Base-by-base conservation (phyloP, 2,888 invertebrate genomes). In the Pachydiplax longipennis region DNA sequence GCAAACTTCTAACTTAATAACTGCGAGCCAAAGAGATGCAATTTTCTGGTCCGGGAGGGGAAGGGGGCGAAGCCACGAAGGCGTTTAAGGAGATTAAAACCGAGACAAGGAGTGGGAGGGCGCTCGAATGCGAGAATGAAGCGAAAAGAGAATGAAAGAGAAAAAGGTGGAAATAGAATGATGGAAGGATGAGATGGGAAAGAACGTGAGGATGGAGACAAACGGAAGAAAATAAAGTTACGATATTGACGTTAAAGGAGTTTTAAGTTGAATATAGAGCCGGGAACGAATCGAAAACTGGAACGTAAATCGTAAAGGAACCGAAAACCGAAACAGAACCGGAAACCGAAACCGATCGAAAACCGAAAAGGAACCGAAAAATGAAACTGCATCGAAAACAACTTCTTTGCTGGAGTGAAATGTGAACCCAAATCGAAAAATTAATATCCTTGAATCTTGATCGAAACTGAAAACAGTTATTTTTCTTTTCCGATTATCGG, bases 1-100 rank as follows among this genome's bases (percentile, higher is more conserved):
- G 87, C 87, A 87, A 87, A 87, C 87, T 87, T 87, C 87, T 61
- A 87, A 87, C 87, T 87, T 87, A 87, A 87, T 87, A 87, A 87
- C 87, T 87, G 37, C 37, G 87, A 61, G 61, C 58, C 87, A 87
- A 87, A 87, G 87, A 87, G 87, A 87, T 87, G 87, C 87, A 87
- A 87, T 87, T 87, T 53, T 65, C 87, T 61, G 65, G 87, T 31
- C 65, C 25, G 25, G 25, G 65, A 22, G 65, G 4, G n/a, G 61
- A n/a, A 61, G 61, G 44, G 65, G 65, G 65, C 22, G 22, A 65
- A 65, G 65, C 65, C 65, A 25, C 65, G 65, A 22, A 25, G 31
- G 61, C 37, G 87, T 87, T 87, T 87, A 87, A 87, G 87, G 37
- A 87, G 87, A 87, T 87, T 87, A 87, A 87, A 87, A 12, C 61